Evolutionary conservation across 1,140 invertebrate species (phyloP).

Genomic region (Drosophila suzukii): DNA sequence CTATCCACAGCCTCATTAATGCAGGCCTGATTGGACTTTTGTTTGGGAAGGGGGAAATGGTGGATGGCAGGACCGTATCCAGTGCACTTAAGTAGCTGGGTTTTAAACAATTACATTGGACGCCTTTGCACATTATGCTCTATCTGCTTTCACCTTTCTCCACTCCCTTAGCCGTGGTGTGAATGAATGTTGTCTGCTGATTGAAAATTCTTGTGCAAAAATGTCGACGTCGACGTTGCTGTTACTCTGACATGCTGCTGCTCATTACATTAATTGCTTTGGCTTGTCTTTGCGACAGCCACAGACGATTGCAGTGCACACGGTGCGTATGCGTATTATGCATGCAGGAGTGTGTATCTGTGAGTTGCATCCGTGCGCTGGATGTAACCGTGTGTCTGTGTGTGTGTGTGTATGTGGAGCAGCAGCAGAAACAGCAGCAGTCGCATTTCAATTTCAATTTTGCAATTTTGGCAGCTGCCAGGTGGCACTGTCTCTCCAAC

Average conservation of each 20-base stretch:
- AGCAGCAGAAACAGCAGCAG: constrained; percentile 53
- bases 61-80: not conserved
- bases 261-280: constrained; percentile 83
- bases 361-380: constrained; percentile 9
- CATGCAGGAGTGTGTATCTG: constrained; percentile 50
- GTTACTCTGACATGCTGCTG: constrained; percentile 75
- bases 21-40: constrained; percentile 80
- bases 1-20: constrained; percentile 65
- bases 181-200: constrained; percentile 64
- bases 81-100: constrained; percentile 76
- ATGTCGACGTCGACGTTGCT: constrained; percentile 77
- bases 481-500: constrained; percentile 80
- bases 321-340: constrained; percentile 79
- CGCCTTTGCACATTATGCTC: constrained; percentile 75
- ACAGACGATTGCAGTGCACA: constrained; percentile 57
- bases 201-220: constrained; percentile 83
- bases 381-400: constrained; percentile 11
- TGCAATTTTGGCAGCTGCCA: constrained; percentile 82
- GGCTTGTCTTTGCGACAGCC: constrained; percentile 80
- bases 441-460: constrained; percentile 83
- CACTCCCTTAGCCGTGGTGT: not conserved
- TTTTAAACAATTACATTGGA: constrained; percentile 80
- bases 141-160: constrained; percentile 40
- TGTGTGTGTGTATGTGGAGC: constrained; percentile 32
- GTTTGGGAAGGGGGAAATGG: constrained; percentile 34